Evolutionary conservation across 2,888 invertebrate genomes (phyloP).

Genomic region (Brenthis daphne): DNA sequence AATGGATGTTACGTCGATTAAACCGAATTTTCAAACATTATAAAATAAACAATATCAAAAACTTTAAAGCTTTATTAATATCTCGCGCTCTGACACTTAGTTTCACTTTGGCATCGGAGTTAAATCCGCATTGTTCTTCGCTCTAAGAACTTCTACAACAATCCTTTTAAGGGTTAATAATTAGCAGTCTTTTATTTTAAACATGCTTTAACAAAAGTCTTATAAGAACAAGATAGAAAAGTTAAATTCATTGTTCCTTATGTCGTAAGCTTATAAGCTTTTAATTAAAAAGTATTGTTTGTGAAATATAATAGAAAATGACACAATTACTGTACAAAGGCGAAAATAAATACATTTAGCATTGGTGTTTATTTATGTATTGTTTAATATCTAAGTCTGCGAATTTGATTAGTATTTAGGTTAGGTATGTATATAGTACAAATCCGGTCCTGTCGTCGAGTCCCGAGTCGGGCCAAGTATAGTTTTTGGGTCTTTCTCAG

Average conservation of each 20-base stretch:
- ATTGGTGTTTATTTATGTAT: no score
- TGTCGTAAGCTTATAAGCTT: not conserved
- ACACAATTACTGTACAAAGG: no score
- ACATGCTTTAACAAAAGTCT: not conserved
- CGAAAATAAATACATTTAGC: no score
- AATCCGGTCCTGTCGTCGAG: no score
- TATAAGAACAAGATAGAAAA: not conserved
- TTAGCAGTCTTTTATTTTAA: conserved; percentile 6
- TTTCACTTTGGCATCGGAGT: not conserved
- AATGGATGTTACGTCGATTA: not conserved
- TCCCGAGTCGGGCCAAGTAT: no score
- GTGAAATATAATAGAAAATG: no score
- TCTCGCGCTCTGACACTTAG: conserved; percentile 1
- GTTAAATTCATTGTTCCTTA: not conserved
- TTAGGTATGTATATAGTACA: no score
- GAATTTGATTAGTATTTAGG: no score
- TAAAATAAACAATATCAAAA: not conserved
- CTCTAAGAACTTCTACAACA: conserved; percentile 1
- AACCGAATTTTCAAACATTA: not conserved
- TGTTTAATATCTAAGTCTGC: no score
- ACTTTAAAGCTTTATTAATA: not conserved
- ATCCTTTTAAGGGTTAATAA: conserved; percentile 10
- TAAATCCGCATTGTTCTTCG: conserved; percentile 6
- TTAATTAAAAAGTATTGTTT: no score
- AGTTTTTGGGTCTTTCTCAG: no score